These are phyloP conservation scores for Hirundichthys speculiger DNA, from an alignment of 2,113 vertebrate species.

Conservation along the genomic window DNA sequence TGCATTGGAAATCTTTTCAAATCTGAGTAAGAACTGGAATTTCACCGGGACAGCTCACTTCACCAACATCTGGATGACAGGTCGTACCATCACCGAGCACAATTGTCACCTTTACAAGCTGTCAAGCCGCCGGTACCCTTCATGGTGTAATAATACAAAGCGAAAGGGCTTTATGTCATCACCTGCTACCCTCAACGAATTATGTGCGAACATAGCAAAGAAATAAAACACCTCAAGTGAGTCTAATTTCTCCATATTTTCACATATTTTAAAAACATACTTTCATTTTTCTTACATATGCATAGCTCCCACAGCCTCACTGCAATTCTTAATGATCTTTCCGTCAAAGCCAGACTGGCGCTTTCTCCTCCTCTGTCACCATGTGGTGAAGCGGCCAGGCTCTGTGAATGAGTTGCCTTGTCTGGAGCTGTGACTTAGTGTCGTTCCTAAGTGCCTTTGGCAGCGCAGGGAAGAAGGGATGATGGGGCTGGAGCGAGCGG, in stretches of 20 bases:
- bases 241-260: neutral
- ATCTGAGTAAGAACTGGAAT: constrained; percentile 39
- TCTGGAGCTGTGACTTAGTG: constrained; percentile 79
- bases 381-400: constrained; percentile 69
- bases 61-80: constrained; percentile 64
- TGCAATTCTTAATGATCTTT: constrained; percentile 33
- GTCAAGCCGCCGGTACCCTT: constrained; percentile 65
- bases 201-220: constrained; percentile 28
- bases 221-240: constrained; percentile 22
- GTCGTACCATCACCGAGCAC: constrained; percentile 53
- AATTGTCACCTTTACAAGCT: constrained; percentile 73
- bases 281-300: constrained; percentile 25
- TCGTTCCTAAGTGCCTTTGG: constrained; percentile 76
- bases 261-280: too few species aligned
- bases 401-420: constrained; percentile 74
- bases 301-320: constrained; percentile 15
- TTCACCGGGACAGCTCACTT: constrained; percentile 54
- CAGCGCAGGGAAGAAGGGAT: constrained; percentile 74
- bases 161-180: constrained; percentile 57
- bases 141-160: constrained; percentile 55
- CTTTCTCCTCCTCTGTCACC: constrained; percentile 26
- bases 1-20: constrained; percentile 38
- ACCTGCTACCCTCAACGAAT: constrained; percentile 40
- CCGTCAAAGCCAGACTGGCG: constrained; percentile 26
- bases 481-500: constrained; percentile 68